A percentile compares a stretch with the other conserved stretches of the same genome.
These are phyloP conservation scores for Prionchulus punctatus DNA, from an alignment of 2,888 invertebrate genomes.

Conservation along the genomic window DNA sequence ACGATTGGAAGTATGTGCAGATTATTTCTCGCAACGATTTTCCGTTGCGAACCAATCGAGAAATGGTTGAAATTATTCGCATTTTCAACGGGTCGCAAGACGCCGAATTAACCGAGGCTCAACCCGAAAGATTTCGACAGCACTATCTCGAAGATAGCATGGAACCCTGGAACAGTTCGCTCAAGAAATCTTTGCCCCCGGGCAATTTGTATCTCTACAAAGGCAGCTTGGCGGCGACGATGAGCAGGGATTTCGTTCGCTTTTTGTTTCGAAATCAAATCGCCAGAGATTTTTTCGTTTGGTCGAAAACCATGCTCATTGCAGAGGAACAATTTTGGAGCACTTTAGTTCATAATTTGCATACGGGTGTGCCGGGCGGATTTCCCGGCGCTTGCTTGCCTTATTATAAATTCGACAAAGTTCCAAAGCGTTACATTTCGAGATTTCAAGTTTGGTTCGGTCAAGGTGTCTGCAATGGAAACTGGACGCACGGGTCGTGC, in stretches of 20 bases:
- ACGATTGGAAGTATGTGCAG: conserved; percentile 1
- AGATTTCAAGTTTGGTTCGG: conserved; percentile 2
- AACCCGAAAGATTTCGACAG: no score
- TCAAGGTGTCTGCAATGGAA: no score
- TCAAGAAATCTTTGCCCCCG: conserved; percentile 5
- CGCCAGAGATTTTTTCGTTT: conserved; percentile 4
- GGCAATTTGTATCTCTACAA: conserved; percentile 2
- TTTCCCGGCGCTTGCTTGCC: conserved; percentile 1
- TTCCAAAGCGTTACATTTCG: background rate
- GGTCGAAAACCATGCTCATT: background rate
- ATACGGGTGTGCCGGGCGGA: background rate
- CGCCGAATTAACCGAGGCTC: background rate
- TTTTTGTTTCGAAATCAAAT: background rate
- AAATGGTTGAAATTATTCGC: conserved; percentile 2
- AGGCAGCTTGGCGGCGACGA: conserved; percentile 3
- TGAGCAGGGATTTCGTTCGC: conserved; percentile 4
- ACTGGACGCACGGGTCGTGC: conserved; percentile 20
- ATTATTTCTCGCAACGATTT: conserved; percentile 10
- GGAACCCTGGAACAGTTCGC: no score
- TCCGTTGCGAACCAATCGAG: conserved; percentile 6
- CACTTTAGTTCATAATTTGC: conserved; percentile 4
- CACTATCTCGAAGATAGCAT: no score
- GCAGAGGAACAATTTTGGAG: conserved; percentile 10
- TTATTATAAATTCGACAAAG: background rate
- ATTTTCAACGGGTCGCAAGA: background rate